Base-by-base conservation (phyloP, 2,888 invertebrate genomes). In the Pilophorus perplexus region DNA sequence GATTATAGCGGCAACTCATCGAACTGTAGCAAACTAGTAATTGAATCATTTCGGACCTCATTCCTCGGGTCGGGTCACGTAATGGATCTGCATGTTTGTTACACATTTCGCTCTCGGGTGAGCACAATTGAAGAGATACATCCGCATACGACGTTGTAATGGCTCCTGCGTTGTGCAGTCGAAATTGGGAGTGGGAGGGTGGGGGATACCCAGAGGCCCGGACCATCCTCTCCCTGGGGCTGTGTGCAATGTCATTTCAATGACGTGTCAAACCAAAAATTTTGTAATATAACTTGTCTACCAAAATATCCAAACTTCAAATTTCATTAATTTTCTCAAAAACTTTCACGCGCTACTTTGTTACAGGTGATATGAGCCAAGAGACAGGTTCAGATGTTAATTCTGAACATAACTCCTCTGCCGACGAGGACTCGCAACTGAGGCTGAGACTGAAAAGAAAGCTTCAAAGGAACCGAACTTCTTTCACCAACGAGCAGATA, bases 401-500 rank as follows among this genome's bases (percentile, higher is more conserved):
- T 79, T 90, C 90, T 14, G 90, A 91, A 78, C 89, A 89, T 2
- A 88, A 88, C 12, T 88, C 90, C 52, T 90, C 90, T 77, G 85
- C 90, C 10, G 85, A 73, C 57, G 78, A 79, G 70, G 94, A 94
- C 77, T 91, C 90, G 20, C 95, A 96, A 78, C 87, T 94, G 81
- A 84, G 97, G 75, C 81, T 97, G 74, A 84, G 95, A 74, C 84
- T 98, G 73, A 98, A 98, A 80, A 82, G 97, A 76, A 98, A 98
- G 79, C 82, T 98, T 71, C 98, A 99, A 80, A 84, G 98, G 75
- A 98, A 98, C 80, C 84, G 98, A 74, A 98, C 98, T 64, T 95
- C 95, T 67, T 98, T 99, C 80, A 96, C 96, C 74, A 97, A 97
- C 77, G 96, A 96, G 77, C 98, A 98, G 80, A 95, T 99, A 76